Evolutionary conservation across 2,888 invertebrate genomes (phyloP).

Genomic region (Nesidiocoris tenuis): DNA sequence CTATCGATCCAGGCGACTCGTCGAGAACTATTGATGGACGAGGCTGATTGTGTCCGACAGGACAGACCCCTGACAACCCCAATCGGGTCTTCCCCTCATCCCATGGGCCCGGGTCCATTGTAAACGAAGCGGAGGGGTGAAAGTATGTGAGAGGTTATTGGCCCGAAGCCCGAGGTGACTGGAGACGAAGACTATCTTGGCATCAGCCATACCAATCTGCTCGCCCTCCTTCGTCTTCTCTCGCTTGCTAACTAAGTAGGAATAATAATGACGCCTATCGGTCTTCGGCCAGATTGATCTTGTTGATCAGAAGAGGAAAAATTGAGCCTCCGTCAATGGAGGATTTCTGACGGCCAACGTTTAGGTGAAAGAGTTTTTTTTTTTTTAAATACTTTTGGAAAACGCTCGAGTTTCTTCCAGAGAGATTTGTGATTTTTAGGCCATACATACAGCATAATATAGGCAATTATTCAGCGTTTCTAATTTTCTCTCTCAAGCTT

Average conservation of each 20-base stretch:
- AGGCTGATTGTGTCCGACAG: not conserved
- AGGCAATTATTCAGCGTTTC: too few relatives aligned
- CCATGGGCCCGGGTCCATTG: not conserved
- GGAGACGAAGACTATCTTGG: slow-evolving; percentile 13
- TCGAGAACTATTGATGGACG: not conserved
- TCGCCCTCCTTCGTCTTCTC: not conserved
- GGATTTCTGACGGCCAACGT: too few relatives aligned
- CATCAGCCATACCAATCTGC: slow-evolving; percentile 28
- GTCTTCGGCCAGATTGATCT: too few relatives aligned
- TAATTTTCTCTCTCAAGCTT: too few relatives aligned
- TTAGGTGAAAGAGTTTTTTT: too few relatives aligned
- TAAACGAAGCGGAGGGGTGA: slow-evolving; percentile 19
- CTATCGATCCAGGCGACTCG: too few relatives aligned
- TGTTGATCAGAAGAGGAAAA: not conserved
- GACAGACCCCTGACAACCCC: not conserved
- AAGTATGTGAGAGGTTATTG: slow-evolving; percentile 35
- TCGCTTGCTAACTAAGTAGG: not conserved
- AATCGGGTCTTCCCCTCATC: not conserved
- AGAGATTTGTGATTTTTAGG: too few relatives aligned
- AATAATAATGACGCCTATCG: not conserved
- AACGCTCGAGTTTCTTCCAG: too few relatives aligned
- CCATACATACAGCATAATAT: too few relatives aligned
- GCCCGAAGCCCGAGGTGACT: slow-evolving; percentile 11
- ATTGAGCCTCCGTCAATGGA: not conserved
- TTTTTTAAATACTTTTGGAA: too few relatives aligned